These are phyloP conservation scores for Ciconia boyciana DNA, from an alignment of 2,113 vertebrate species.

Conservation along the genomic window DNA sequence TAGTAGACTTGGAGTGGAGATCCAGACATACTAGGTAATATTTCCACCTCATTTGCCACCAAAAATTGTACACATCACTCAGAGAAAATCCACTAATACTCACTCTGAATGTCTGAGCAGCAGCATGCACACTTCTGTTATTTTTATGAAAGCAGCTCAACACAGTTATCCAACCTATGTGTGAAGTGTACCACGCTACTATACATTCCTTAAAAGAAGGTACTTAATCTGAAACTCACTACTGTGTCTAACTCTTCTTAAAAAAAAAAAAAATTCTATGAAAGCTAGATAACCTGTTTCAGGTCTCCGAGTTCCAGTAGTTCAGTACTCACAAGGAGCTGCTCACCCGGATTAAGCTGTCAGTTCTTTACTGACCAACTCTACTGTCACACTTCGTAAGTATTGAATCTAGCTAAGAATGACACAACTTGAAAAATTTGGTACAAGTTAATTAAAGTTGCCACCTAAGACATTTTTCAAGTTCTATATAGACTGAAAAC, in stretches of 20 bases:
- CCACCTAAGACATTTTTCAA: not conserved
- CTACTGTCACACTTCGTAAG: accelerated
- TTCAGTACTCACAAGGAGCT: not conserved
- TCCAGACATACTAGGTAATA: not conserved
- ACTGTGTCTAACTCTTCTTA: not conserved
- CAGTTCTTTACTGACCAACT: not conserved
- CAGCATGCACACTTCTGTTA: not conserved
- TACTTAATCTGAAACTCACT: not conserved
- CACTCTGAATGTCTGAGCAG: not conserved
- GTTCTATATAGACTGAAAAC: not conserved
- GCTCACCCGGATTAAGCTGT: not conserved
- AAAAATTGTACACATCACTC: not conserved
- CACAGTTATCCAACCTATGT: not conserved
- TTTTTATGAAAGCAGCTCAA: not conserved
- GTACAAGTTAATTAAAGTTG: not conserved
- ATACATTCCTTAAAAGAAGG: not conserved
- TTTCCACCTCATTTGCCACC: not conserved
- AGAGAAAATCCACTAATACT: not conserved
- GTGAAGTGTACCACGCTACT: not conserved
- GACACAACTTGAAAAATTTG: not conserved
- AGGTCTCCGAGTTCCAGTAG: not conserved
- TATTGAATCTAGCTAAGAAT: not conserved
- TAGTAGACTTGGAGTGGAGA: not conserved
- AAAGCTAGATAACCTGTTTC: not conserved
- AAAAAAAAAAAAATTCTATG: not conserved